These are phyloP conservation scores for Triplophysa siluroides DNA, from an alignment of 2,113 vertebrate species.

Conservation along the genomic window DNA sequence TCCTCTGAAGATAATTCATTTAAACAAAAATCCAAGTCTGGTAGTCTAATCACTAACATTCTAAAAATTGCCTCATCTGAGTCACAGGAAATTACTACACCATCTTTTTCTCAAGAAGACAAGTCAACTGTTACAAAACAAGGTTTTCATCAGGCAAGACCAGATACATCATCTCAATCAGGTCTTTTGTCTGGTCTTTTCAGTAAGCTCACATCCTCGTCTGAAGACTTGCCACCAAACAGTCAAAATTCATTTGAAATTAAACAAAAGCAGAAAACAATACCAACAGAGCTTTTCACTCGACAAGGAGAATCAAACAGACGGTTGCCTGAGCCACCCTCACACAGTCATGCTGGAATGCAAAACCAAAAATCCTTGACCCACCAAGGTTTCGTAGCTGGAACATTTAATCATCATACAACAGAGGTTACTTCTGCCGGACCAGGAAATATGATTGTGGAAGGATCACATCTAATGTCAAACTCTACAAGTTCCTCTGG, in stretches of 20 bases:
- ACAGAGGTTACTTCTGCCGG: constrained; percentile 60
- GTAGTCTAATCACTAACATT: constrained; percentile 61
- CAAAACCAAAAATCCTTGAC: constrained; percentile 49
- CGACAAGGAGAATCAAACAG: constrained; percentile 35
- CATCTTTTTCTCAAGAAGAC: constrained; percentile 40
- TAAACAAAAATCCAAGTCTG: constrained; percentile 54
- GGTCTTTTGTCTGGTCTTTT: constrained; percentile 72
- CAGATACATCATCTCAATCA: constrained; percentile 54
- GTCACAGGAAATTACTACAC: constrained; percentile 49
- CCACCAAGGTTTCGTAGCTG: constrained; percentile 74
- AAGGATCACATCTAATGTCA: constrained; percentile 58
- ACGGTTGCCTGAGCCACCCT: constrained; percentile 44
- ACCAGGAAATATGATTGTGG: constrained; percentile 57
- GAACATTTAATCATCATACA: constrained; percentile 70
- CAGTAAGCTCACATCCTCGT: constrained; percentile 70
- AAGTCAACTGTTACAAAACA: constrained; percentile 34
- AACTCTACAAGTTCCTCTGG: constrained; percentile 49
- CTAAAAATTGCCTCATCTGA: constrained; percentile 73
- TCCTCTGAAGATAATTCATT: constrained; percentile 44
- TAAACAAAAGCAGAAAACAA: constrained; percentile 38
- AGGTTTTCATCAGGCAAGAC: constrained; percentile 41
- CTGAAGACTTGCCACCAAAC: constrained; percentile 62
- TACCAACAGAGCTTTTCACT: constrained; percentile 37
- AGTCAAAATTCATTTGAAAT: constrained; percentile 36
- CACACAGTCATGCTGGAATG: constrained; percentile 34